Base-by-base conservation (phyloP, 2,888 invertebrate species). In the Oxyteleia sp. region DNA sequence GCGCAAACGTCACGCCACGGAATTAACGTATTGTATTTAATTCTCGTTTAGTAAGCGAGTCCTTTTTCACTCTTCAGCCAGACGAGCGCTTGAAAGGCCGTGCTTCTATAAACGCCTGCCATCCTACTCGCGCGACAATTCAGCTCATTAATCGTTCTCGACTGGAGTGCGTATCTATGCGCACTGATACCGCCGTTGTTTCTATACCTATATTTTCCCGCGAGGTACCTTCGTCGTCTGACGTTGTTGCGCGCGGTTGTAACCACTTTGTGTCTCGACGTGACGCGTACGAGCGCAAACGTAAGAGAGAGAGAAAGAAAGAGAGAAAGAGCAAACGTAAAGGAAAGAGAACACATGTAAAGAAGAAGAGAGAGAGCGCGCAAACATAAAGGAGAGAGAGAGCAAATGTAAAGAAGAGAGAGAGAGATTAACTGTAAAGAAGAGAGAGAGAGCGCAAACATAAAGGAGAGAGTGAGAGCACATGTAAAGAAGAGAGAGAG, bases 71-170 rank as follows among this genome's bases (percentile, higher is more conserved):
- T n/a, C n/a, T 16, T 32, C 18, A 2, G 18, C 35, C 49, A 38
- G 13, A 66, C 51, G 8, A 20, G 16, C 41, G 15, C 20, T 32
- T 43, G 59, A 59, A 59, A 74, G 63, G 61, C 55, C 63, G 38
- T 75, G 55, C 64, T 74, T 74, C 57, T 49, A 66, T 66, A 75
- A 47, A 75, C 23, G 57, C 26, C 32, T 35, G 23, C 35, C 72
- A 61, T 76, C 76, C 76, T 61, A 59, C 76, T 75, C 75, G 66
- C 75, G 66, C 38, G 45, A 76, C 76, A 76, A 68, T 78, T 78
- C 68, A 68, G 61, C 59, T 78, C 43, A 69, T 78, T 78, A 78
- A 78, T 76, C 68, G 68, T 49, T 59, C 45, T 20, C 59, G 15
- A 59, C 59, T 76, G 47, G 68, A 68, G 49, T 59, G 66, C 59